phyloP scores from a whole-genome alignment of 2,797 vertebrate species.

The Takifugu ocellatus region DNA sequence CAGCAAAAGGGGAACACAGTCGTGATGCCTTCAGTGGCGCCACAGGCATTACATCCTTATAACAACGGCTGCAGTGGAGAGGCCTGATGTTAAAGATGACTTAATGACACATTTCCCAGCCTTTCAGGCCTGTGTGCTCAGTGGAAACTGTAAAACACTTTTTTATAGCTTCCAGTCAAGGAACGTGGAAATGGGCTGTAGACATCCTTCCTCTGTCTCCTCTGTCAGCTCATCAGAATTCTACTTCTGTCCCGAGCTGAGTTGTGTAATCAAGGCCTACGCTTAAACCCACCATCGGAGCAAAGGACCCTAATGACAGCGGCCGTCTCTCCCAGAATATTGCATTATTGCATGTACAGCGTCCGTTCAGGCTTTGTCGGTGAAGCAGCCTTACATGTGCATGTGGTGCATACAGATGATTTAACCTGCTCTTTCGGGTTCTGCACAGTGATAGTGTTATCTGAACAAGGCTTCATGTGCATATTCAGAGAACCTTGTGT shows the following conservation, averaged over 20 bases:
- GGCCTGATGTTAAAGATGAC: slow-evolving; percentile 14
- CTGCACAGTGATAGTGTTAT: slow-evolving; percentile 40
- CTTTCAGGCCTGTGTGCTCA: background rate
- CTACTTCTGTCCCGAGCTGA: slow-evolving; percentile 19
- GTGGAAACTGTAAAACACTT: slow-evolving; percentile 10
- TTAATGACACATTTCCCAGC: slow-evolving; percentile 9
- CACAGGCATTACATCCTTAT: slow-evolving; percentile 18
- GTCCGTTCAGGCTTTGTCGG: slow-evolving; percentile 48
- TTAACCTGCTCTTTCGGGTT: slow-evolving; percentile 34
- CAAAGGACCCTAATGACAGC: slow-evolving; percentile 31
- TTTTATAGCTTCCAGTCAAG: slow-evolving; percentile 12
- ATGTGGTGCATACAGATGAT: slow-evolving; percentile 65
- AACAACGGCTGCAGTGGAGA: slow-evolving; percentile 6
- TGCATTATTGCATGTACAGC: slow-evolving; percentile 36
- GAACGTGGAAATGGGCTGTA: slow-evolving; percentile 6
- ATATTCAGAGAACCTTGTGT: slow-evolving; percentile 19
- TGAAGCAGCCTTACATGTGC: slow-evolving; percentile 35
- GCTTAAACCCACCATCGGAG: slow-evolving; percentile 19
- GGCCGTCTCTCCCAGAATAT: slow-evolving; percentile 19
- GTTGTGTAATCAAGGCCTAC: slow-evolving; percentile 37
- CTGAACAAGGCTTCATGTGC: slow-evolving; percentile 28
- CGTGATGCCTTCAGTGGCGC: background rate
- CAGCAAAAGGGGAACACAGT: background rate
- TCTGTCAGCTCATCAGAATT: slow-evolving; percentile 5
- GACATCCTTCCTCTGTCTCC: slow-evolving; percentile 1